phyloP scores from a whole-genome alignment of 2,888 invertebrate genomes.

The Himalopsyche kuldschensis region DNA sequence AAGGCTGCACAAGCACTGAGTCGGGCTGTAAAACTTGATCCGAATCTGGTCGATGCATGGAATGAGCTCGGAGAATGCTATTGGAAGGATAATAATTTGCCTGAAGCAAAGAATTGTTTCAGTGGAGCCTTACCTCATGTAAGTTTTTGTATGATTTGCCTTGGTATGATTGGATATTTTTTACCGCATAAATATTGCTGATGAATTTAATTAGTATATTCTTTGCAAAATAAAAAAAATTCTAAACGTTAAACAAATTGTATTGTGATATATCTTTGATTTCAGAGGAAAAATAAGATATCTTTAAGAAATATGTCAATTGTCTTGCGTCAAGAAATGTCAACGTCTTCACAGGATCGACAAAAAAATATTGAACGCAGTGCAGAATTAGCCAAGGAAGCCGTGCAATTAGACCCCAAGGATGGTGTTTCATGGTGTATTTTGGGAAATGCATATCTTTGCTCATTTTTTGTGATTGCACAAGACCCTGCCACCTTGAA shows the following conservation, averaged over 20 bases:
- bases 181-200: background rate
- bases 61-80: slow-evolving; percentile 87
- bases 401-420: slow-evolving; percentile 72
- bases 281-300: slow-evolving; percentile 71
- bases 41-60: slow-evolving; percentile 80
- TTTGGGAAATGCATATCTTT: slow-evolving; percentile 82
- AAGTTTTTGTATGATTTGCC: slow-evolving; percentile 43
- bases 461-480: slow-evolving; percentile 73
- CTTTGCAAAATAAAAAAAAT: no score
- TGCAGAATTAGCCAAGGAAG: slow-evolving; percentile 78
- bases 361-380: slow-evolving; percentile 69
- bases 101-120: slow-evolving; percentile 82
- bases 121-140: slow-evolving; percentile 75
- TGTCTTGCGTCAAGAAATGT: slow-evolving; percentile 69
- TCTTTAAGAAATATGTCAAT: slow-evolving; percentile 81
- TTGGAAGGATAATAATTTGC: slow-evolving; percentile 82
- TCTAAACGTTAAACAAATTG: no score
- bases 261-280: slow-evolving; percentile 34
- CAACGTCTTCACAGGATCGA: slow-evolving; percentile 55
- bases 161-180: no score
- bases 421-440: slow-evolving; percentile 85
- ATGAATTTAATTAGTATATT: background rate
- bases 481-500: slow-evolving; percentile 74
- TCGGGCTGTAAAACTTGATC: slow-evolving; percentile 83
- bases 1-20: slow-evolving; percentile 75